These are phyloP conservation scores for Arizona elegans DNA, from an alignment of 2,113 vertebrate species.

Conservation along the genomic window DNA sequence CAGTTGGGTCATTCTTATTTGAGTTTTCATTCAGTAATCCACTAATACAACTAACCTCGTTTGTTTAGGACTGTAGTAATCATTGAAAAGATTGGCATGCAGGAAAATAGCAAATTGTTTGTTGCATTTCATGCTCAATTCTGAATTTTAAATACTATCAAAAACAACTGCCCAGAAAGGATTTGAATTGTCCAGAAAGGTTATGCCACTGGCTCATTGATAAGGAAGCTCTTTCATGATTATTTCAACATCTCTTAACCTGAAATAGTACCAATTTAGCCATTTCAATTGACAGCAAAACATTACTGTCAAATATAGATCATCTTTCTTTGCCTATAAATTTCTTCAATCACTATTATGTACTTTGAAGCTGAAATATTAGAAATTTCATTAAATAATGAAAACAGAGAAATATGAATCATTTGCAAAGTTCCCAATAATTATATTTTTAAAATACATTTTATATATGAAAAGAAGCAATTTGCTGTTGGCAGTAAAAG, in stretches of 20 bases:
- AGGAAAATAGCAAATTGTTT: neutral
- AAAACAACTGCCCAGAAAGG: neutral
- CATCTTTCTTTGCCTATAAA: neutral
- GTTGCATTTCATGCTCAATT: neutral
- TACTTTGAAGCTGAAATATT: neutral
- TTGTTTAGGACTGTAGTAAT: neutral
- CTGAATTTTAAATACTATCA: neutral
- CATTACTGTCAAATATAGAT: neutral
- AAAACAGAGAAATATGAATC: neutral
- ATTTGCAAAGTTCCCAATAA: neutral
- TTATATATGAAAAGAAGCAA: neutral
- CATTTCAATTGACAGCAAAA: neutral
- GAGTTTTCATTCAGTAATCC: neutral
- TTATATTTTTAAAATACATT: slow-evolving; percentile 7
- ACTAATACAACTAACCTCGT: neutral
- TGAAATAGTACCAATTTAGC: neutral
- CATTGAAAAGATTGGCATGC: neutral
- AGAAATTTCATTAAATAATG: neutral
- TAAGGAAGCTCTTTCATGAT: neutral
- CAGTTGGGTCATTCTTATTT: neutral
- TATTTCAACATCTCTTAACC: neutral
- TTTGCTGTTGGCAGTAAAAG: slow-evolving; percentile 11
- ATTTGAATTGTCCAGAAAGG: neutral
- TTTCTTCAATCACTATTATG: neutral
- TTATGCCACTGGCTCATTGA: neutral